A percentile compares a stretch with the other conserved stretches of the same genome.
phyloP scores from a whole-genome alignment of 2,113 vertebrate species.

The Stegostoma tigrinum region DNA sequence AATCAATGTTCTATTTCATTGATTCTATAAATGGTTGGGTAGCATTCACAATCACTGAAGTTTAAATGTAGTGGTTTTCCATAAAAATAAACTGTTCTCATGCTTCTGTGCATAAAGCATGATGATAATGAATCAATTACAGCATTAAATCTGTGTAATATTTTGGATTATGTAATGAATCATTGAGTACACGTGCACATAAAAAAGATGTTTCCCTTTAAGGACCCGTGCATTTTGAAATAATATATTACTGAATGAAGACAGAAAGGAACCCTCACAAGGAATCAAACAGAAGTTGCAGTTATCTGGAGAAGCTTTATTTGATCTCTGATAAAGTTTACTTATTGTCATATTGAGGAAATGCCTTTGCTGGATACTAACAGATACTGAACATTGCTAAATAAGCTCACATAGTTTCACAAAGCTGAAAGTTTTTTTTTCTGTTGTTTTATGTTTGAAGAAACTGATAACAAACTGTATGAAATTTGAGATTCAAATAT shows the following conservation, averaged over 20 bases:
- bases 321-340: slow-evolving; percentile 4
- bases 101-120: not conserved
- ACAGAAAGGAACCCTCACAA: not conserved
- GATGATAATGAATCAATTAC: not conserved
- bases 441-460: not conserved
- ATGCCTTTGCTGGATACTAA: not conserved
- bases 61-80: not conserved
- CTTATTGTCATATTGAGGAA: slow-evolving; percentile 11
- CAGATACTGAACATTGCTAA: not conserved
- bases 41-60: not conserved
- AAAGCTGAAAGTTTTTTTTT: not conserved
- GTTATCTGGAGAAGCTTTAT: slow-evolving; percentile 6
- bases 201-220: not conserved
- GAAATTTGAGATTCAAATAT: slow-evolving; percentile 16
- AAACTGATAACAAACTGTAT: not conserved
- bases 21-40: slow-evolving; percentile 39
- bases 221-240: not conserved
- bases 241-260: not conserved
- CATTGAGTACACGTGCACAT: no score
- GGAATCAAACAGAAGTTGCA: not conserved
- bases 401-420: not conserved
- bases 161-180: not conserved
- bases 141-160: not conserved
- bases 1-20: slow-evolving; percentile 34
- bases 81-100: not conserved